Evolutionary conservation across 2,888 invertebrate genomes (phyloP).

Genomic region (Eudemis profundana): DNA sequence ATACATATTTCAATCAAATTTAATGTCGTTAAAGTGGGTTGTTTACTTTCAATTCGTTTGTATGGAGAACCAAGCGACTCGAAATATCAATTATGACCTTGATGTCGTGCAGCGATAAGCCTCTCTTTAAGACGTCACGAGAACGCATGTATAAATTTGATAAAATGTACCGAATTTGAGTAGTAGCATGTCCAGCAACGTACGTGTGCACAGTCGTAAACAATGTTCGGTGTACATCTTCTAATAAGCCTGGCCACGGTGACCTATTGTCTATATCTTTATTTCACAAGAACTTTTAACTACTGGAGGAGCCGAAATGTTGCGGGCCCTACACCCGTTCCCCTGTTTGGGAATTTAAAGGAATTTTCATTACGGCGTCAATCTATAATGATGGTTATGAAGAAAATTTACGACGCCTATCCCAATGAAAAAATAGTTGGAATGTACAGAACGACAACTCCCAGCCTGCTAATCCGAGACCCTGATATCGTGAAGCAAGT

Average conservation of each 20-base stretch:
- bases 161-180: too few species aligned
- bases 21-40: too few species aligned
- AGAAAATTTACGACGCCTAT: slow-evolving; percentile 50
- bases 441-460: slow-evolving; percentile 47
- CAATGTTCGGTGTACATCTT: slow-evolving; percentile 10
- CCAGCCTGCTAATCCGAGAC: slow-evolving; percentile 58
- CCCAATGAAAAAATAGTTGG: slow-evolving; percentile 56
- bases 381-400: slow-evolving; percentile 45
- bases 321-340: slow-evolving; percentile 49
- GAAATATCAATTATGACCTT: too few species aligned
- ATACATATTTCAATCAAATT: too few species aligned
- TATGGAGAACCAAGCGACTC: too few species aligned
- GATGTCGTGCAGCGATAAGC: too few species aligned
- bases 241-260: slow-evolving; percentile 6
- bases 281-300: slow-evolving; percentile 49
- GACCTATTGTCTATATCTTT: slow-evolving; percentile 40
- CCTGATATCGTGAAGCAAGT: slow-evolving; percentile 64
- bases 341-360: slow-evolving; percentile 52
- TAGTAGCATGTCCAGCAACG: background rate
- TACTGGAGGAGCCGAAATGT: slow-evolving; percentile 52
- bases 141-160: too few species aligned
- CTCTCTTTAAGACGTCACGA: too few species aligned
- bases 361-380: slow-evolving; percentile 47
- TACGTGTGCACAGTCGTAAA: background rate
- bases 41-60: too few species aligned